A percentile compares a stretch with the other conserved stretches of the same genome.
phyloP scores from a whole-genome alignment of 2,113 vertebrate genomes.

The Dissostichus mawsoni region DNA sequence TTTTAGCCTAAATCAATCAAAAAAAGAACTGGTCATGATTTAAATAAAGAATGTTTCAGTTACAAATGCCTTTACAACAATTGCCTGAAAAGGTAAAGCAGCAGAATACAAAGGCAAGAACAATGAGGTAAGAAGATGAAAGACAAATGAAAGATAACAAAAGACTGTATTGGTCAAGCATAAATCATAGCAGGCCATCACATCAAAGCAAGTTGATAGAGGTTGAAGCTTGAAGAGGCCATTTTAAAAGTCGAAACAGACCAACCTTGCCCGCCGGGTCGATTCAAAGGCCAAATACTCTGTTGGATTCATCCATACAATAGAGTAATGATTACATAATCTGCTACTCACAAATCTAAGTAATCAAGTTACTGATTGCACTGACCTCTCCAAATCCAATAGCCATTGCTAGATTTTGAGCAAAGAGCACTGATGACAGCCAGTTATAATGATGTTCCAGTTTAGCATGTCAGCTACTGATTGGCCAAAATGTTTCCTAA shows the following conservation, averaged over 20 bases:
- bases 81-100: no score
- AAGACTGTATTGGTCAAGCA: background rate
- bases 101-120: no score
- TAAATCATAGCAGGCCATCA: background rate
- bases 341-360: background rate
- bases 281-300: background rate
- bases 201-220: background rate
- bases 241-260: background rate
- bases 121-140: no score
- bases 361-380: background rate
- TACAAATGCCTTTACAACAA: no score
- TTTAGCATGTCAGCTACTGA: background rate
- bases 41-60: no score
- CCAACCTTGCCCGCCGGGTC: background rate
- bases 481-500: background rate
- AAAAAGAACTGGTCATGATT: no score
- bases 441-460: background rate
- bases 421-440: background rate
- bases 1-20: no score
- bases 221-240: no score
- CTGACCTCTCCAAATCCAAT: background rate
- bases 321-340: conserved; percentile 1
- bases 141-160: background rate
- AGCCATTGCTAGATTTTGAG: background rate
- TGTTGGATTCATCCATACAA: background rate